phyloP scores from a whole-genome alignment of 2,113 vertebrate species.

The Australoheros scitulus region DNA sequence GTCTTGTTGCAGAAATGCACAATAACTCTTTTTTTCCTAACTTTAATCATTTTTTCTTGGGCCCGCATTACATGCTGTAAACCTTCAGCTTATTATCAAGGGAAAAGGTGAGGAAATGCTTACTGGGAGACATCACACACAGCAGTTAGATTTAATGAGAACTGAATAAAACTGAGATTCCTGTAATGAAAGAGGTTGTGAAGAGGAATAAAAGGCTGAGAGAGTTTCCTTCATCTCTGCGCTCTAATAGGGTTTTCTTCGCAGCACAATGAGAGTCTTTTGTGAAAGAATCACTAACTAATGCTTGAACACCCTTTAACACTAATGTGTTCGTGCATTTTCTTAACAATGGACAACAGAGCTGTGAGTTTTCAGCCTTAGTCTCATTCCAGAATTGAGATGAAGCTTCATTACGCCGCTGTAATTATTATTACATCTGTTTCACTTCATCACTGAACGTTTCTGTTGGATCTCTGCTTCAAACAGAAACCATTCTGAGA shows the following conservation, averaged over 20 bases:
- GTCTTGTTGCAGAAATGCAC: not conserved
- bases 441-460: not conserved
- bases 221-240: not conserved
- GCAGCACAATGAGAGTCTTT: not conserved
- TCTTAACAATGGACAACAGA: not conserved
- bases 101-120: not conserved
- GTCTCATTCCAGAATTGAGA: not conserved
- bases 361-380: not conserved
- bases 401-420: not conserved
- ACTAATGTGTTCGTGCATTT: not conserved
- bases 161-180: not conserved
- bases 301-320: not conserved
- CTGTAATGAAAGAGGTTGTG: not conserved
- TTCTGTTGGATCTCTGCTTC: slow-evolving; percentile 1
- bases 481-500: not conserved
- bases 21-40: not conserved
- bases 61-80: not conserved
- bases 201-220: not conserved
- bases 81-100: not conserved
- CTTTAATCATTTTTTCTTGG: not conserved
- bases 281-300: not conserved
- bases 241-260: slow-evolving; percentile 10
- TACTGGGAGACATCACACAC: not conserved
- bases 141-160: not conserved
- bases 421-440: not conserved